Conservation (phyloP, 2,888 invertebrate species). For the Melieria crassipennis region DNA sequence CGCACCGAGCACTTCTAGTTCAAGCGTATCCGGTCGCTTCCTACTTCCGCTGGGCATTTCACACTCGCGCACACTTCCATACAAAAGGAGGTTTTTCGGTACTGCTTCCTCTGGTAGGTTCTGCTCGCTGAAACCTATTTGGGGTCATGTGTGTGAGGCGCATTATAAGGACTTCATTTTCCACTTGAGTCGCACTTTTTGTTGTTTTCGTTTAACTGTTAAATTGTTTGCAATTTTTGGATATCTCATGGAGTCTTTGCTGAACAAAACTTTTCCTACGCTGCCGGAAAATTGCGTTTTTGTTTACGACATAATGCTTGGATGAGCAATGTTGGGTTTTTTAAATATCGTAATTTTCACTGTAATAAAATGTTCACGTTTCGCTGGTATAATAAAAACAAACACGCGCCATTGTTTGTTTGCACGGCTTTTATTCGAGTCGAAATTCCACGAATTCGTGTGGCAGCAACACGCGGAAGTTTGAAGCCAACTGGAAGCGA, state of each 20-base stretch:
- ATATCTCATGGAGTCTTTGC: no score
- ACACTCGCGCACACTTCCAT: constrained; percentile 45
- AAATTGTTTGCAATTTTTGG: neutral
- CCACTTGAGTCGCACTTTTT: constrained; percentile 3
- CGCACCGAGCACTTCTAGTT: constrained; percentile 68
- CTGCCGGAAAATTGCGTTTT: neutral
- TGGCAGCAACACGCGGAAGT: no score
- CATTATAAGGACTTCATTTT: constrained; percentile 5
- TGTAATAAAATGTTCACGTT: no score
- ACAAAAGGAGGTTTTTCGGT: constrained; percentile 23
- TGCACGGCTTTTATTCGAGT: no score
- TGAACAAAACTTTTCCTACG: neutral
- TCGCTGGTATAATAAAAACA: no score
- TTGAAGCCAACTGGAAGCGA: no score
- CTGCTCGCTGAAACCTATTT: neutral
- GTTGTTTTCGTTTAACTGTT: neutral
- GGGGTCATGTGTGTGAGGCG: neutral
- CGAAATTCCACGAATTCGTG: no score
- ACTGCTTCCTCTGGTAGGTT: neutral
- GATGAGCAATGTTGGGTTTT: no score
- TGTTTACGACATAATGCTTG: neutral
- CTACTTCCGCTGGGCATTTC: constrained; percentile 55
- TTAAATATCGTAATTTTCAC: no score
- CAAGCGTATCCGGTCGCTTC: constrained; percentile 63
- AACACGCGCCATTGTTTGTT: no score